phyloP scores from a whole-genome alignment of 1,140 invertebrate species.

The Temnothorax curvispinosus region DNA sequence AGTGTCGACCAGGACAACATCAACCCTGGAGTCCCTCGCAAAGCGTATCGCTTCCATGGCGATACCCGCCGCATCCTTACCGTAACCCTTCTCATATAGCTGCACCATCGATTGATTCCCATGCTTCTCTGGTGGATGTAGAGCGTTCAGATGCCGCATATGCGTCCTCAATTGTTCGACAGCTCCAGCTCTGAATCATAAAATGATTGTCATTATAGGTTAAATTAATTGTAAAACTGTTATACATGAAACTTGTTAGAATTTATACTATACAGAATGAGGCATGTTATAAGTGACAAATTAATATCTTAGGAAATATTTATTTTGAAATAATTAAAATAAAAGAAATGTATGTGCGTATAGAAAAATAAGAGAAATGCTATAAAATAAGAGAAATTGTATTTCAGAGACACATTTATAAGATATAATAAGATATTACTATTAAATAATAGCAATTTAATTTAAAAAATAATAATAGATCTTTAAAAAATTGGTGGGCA shows the following conservation, averaged over 20 bases:
- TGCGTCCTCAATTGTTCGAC: constrained; percentile 99
- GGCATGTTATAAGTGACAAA: neutral
- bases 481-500: no score
- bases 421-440: neutral
- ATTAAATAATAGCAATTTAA: neutral
- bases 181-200: constrained; percentile 93
- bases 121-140: constrained; percentile 94
- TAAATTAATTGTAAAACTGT: neutral
- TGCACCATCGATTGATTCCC: constrained; percentile 93
- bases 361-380: neutral
- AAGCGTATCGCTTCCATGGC: constrained; percentile 98
- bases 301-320: no score
- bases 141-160: constrained; percentile 95
- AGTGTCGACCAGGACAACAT: constrained; percentile 98
- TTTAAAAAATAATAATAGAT: neutral
- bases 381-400: neutral
- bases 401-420: neutral
- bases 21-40: constrained; percentile 92
- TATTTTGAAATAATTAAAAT: neutral
- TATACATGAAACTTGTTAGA: neutral
- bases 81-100: constrained; percentile 99
- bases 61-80: constrained; percentile 99
- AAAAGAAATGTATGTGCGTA: neutral
- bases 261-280: neutral
- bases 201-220: constrained; percentile 31